These are phyloP conservation scores for Zoanthus sociatus DNA, from an alignment of 92 coral and sea anemone species.

Conservation along the genomic window DNA sequence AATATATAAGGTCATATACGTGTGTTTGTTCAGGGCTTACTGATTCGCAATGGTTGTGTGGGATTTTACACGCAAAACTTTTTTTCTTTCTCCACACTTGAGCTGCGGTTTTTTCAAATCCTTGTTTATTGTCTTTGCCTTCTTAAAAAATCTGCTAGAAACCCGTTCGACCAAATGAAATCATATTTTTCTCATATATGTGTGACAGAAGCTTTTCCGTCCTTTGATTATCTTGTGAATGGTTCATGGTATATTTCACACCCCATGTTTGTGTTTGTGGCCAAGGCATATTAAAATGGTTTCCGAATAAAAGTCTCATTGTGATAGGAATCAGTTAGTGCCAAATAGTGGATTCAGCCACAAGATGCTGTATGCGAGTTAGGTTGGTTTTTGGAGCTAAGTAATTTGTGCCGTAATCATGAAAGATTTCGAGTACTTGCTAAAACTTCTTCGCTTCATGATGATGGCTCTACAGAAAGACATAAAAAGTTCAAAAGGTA, in stretches of 20 bases:
- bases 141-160: slow-evolving; percentile 26
- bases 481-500: slow-evolving; percentile 10
- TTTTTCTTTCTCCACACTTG: not conserved
- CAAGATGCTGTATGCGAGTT: slow-evolving; percentile 11
- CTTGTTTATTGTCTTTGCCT: not conserved
- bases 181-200: slow-evolving; percentile 19
- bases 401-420: not conserved
- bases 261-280: slow-evolving; percentile 71
- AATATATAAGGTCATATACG: slow-evolving; percentile 28
- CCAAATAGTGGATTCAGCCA: not conserved
- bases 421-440: slow-evolving; percentile 7
- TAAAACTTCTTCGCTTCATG: slow-evolving; percentile 38
- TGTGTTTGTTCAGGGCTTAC: slow-evolving; percentile 15
- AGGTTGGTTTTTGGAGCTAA: not conserved
- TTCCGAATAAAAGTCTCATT: slow-evolving; percentile 32
- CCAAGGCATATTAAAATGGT: slow-evolving; percentile 62
- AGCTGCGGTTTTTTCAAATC: not conserved
- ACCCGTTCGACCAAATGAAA: not conserved
- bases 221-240: slow-evolving; percentile 61
- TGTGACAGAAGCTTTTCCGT: slow-evolving; percentile 29
- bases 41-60: not conserved
- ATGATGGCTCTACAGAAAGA: slow-evolving; percentile 7
- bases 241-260: slow-evolving; percentile 57
- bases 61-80: slow-evolving; percentile 21
- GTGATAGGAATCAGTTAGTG: slow-evolving; percentile 22